Evolutionary conservation across 2,113 vertebrate species (phyloP).

Genomic region (Clarias batrachus): DNA sequence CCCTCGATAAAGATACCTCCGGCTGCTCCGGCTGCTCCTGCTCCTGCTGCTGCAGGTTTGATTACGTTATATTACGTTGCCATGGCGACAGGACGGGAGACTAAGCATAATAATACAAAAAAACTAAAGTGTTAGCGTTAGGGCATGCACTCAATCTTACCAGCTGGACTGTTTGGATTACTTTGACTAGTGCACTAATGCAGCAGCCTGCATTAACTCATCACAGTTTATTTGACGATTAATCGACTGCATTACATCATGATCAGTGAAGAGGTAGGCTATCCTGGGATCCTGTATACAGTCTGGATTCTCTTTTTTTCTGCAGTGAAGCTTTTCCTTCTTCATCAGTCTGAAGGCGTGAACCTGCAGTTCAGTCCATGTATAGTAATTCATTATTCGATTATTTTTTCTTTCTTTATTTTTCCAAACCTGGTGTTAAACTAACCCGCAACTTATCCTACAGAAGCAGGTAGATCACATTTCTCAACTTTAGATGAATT

Average conservation of each 20-base stretch:
- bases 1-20: neutral
- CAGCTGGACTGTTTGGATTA: neutral
- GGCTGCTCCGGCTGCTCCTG: neutral
- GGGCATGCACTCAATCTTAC: neutral
- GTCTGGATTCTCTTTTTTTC: neutral
- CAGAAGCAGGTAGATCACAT: neutral
- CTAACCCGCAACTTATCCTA: conserved; percentile 13
- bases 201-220: conserved; percentile 11
- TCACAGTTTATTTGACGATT: conserved; percentile 7
- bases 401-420: too few relatives aligned
- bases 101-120: too few relatives aligned
- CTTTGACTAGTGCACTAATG: conserved; percentile 16
- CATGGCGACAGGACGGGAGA: neutral
- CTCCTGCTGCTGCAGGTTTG: conserved; percentile 8
- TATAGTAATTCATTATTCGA: neutral
- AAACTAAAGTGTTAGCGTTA: conserved; percentile 3
- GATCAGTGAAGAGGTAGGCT: neutral
- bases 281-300: neutral
- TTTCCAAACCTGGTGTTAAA: neutral
- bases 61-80: conserved; percentile 15
- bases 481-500: neutral
- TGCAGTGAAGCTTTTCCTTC: conserved; percentile 12
- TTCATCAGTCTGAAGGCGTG: conserved; percentile 12
- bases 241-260: conserved; percentile 34
- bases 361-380: conserved; percentile 28